Percentiles rank a stretch among this genome's conserved stretches.
phyloP scores from a whole-genome alignment of 2,888 invertebrate genomes.

The Trissoscelio sp. region DNA sequence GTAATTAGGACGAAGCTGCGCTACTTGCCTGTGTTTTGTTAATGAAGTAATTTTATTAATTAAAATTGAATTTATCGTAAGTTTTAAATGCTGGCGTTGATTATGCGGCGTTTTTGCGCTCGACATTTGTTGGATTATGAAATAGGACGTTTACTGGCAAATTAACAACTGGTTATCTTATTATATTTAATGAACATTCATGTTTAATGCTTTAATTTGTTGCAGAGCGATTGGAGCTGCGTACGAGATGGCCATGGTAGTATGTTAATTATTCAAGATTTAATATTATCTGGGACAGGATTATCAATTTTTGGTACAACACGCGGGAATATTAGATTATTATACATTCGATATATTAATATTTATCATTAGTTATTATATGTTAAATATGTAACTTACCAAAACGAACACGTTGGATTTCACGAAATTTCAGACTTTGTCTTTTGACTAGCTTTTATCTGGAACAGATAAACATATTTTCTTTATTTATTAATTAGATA shows the following conservation, averaged over 20 bases:
- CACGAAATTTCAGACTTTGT: no score
- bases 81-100: constrained; percentile 20
- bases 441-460: no score
- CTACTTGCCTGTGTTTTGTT: constrained; percentile 26
- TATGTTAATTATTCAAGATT: constrained; percentile 13
- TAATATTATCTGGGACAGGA: background rate
- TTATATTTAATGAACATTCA: constrained; percentile 39
- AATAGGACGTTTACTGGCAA: constrained; percentile 29
- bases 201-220: constrained; percentile 42
- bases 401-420: no score
- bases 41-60: constrained; percentile 39
- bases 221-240: constrained; percentile 1
- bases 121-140: constrained; percentile 6
- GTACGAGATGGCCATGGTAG: background rate
- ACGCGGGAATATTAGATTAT: background rate
- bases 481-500: no score
- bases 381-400: no score
- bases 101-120: constrained; percentile 20
- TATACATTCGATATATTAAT: background rate
- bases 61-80: constrained; percentile 30
- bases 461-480: no score
- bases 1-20: constrained; percentile 25
- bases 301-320: background rate
- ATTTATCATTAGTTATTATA: background rate
- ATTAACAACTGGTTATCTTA: constrained; percentile 35